phyloP scores from a whole-genome alignment of 2,888 invertebrate genomes.

The Smittia aterrima region DNA sequence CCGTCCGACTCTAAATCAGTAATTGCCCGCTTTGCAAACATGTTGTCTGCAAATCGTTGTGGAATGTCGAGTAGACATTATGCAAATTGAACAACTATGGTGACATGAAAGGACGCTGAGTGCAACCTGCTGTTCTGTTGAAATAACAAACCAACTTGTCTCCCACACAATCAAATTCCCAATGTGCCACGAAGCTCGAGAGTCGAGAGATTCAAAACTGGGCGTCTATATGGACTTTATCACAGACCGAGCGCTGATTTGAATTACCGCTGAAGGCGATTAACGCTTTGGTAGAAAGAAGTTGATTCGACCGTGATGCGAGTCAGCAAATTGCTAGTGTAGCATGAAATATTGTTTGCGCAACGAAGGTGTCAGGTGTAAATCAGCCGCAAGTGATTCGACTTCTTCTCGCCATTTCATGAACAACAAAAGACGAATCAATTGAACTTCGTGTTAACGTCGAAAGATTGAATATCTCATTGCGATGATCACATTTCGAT shows the following conservation, averaged over 20 bases:
- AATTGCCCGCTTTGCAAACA: slow-evolving; percentile 1
- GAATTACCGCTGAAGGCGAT: not conserved
- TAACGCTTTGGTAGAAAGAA: not conserved
- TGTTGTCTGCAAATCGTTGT: not conserved
- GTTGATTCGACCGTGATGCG: slow-evolving; percentile 33
- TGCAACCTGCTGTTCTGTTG: slow-evolving; percentile 1
- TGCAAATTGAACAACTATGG: not conserved
- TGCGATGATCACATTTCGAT: slow-evolving; percentile 7
- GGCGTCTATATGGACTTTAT: not conserved
- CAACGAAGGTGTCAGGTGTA: slow-evolving; percentile 34
- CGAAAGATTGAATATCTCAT: not conserved
- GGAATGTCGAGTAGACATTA: not conserved
- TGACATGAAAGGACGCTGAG: not conserved
- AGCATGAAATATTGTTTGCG: slow-evolving; percentile 30
- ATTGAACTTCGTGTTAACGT: slow-evolving; percentile 15
- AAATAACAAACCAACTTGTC: not conserved
- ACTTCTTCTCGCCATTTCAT: not conserved
- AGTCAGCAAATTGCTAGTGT: slow-evolving; percentile 39
- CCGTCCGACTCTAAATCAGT: not conserved
- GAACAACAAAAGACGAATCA: slow-evolving; percentile 7
- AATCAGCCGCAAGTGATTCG: slow-evolving; percentile 24
- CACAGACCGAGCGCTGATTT: not conserved
- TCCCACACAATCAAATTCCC: not conserved
- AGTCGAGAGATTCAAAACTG: no score
- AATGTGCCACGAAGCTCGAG: not conserved